Base-by-base conservation (phyloP, 1,140 invertebrate species). In the Drosophila repletoides region DNA sequence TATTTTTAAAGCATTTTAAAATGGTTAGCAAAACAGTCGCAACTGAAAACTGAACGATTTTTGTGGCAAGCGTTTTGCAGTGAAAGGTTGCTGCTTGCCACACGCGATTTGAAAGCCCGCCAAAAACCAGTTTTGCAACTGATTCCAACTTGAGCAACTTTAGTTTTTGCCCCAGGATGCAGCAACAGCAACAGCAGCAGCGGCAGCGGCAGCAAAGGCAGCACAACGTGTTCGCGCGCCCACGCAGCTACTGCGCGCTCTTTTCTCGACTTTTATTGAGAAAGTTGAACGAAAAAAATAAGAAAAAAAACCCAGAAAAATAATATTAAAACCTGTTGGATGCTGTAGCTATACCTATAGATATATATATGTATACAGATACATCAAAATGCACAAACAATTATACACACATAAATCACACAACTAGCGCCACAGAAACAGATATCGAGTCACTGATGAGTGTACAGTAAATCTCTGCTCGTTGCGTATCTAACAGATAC, bases 401-500 rank as follows among this genome's bases (percentile, higher is more conserved):
- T 5, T 7, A 17, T 4, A 19, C 24, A 31, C 60, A 66, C 28
- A 66, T 66, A 60, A 66, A 66, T 66, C 55, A 60, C 19, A 51
- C 38, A 64, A 48, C 53, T 59, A 65, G 53, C 61, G 53, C 61
- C 53, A 24, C 65, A 58, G 7, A 46, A 14, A 43, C n/a, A n/a
- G n/a, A n/a, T n/a, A n/a, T n/a, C n/a, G n/a, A n/a, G n/a, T n/a
- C n/a, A n/a, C n/a, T 58, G 29, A 61, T 52, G 58, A 69, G 55
- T 58, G 72, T 70, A 61, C 70, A 76, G 65, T 64, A 73, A 75
- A 66, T 74, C 51, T 46, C 53, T 38, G 43, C 5, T 5, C 36
- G n/a, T n/a, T n/a, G 55, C 53, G 72, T 83, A 83, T 84, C 70
- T 84, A 84, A 79, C 66, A 86, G 75, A 83, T 84, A 79, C 66